Evolutionary conservation across 2,113 vertebrate species (phyloP), one percentile per base, ranked within the genome.

Genomic region (Otis tarda): DNA sequence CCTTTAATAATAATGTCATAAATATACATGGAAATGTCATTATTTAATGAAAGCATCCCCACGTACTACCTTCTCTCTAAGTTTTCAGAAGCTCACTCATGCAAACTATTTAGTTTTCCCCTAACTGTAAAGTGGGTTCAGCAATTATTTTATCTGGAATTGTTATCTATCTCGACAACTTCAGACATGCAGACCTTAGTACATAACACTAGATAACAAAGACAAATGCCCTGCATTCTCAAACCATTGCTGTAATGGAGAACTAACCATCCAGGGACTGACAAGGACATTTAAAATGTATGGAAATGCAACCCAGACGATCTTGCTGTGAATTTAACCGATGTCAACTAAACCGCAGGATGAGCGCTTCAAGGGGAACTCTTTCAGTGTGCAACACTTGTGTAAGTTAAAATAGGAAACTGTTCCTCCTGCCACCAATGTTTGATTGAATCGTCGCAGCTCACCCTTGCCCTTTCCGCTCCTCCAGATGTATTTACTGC

Each of bases 61-160:
- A 59, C 15, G 31, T 47, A 33, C 6, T 71, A 83, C 14, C 16
- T 79, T 69, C 52, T 18, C 43, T 60, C 39, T 45, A 85, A 33
- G 33, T 52, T 2, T 77, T 55, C 84, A 85, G 55, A 49, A 91
- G 28, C 63, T 95, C 25, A 43, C 16, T 64, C 61, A 69, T 11
- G 56, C 18, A 83, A 79, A 79, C n/a, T 57, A 61, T 50, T 69
- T 57, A 1, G 12, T 82, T 77, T 77, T 53, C 43, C 68, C 16
- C n/a, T 19, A 74, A 13, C 0, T 50, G 49, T 35, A 65, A 88
- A 93, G 39, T 2, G 1, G 7, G 31, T 76, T 88, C 49, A 83
- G 84, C 33, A 90, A 75, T 90, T 90, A 53, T 49, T 96, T 85
- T 84, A 87, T 73, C 61, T 69, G 74, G 50, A 86, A 83, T 89